phyloP scores from a whole-genome alignment of 64 coral and sea anemone species.

The Montipora cactus region DNA sequence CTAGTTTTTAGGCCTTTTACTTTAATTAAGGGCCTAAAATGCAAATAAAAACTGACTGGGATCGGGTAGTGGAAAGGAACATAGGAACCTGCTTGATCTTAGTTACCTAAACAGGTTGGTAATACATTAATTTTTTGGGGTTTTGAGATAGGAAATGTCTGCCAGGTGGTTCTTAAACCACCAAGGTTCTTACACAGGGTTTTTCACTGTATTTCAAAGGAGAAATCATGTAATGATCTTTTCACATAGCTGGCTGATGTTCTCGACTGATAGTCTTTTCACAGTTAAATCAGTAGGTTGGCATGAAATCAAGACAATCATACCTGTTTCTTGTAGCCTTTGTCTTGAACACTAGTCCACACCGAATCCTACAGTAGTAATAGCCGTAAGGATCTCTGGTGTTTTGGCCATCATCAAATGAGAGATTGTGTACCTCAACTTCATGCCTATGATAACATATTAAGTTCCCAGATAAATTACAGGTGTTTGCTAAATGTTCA shows the following conservation, averaged over 20 bases:
- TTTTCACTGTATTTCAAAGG: too few species aligned
- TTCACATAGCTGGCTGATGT: too few species aligned
- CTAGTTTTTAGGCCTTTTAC: neutral
- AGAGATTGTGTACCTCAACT: conserved; percentile 32
- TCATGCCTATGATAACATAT: conserved; percentile 17
- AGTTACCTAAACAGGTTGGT: neutral
- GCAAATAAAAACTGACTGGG: neutral
- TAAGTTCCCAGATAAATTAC: too few species aligned
- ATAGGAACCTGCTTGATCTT: neutral
- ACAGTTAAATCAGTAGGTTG: too few species aligned
- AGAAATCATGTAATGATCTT: too few species aligned
- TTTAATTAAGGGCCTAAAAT: neutral
- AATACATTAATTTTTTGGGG: too few species aligned
- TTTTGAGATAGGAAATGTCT: too few species aligned
- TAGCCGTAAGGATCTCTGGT: conserved; percentile 22
- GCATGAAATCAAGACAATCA: too few species aligned
- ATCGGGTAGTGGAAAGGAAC: neutral
- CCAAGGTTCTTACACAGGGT: too few species aligned
- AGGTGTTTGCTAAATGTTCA: too few species aligned
- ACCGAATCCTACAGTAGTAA: conserved; percentile 29
- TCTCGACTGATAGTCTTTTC: neutral
- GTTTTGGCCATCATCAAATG: neutral
- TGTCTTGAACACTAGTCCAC: conserved; percentile 50
- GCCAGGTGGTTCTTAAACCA: too few species aligned
- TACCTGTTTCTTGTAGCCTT: neutral